A percentile compares a stretch with the other conserved stretches of the same genome.
These are phyloP conservation scores for Homarus gammarus DNA, from an alignment of 2,888 invertebrate species.

Conservation along the genomic window DNA sequence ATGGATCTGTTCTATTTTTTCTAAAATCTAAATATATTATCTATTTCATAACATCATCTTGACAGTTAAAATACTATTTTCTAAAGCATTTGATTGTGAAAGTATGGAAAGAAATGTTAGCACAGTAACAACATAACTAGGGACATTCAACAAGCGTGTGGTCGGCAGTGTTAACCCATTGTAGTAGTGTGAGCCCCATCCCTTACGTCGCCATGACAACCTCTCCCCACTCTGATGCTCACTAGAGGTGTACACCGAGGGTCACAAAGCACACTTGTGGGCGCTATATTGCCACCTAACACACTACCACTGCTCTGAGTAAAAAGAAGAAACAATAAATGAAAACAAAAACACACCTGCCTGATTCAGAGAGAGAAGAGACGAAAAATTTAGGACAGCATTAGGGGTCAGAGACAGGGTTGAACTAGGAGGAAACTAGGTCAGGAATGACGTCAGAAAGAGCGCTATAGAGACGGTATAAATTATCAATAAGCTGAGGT, in stretches of 20 bases:
- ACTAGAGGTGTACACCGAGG: background rate
- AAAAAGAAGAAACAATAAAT: background rate
- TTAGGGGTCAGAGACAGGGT: background rate
- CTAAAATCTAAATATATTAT: background rate
- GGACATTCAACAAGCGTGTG: slow-evolving; percentile 34
- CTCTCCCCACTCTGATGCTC: slow-evolving; percentile 44
- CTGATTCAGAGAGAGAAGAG: background rate
- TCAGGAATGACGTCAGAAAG: background rate
- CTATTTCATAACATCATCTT: background rate
- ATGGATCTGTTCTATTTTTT: background rate
- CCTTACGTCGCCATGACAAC: slow-evolving; percentile 60
- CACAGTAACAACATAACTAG: background rate
- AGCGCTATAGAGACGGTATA: background rate
- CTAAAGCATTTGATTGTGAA: background rate
- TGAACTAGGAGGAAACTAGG: background rate
- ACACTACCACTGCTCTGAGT: background rate
- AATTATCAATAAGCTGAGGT: background rate
- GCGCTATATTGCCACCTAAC: background rate
- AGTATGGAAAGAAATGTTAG: background rate
- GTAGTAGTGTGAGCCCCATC: slow-evolving; percentile 19
- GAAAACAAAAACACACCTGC: background rate
- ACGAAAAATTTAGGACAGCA: background rate
- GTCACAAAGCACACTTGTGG: too few relatives aligned
- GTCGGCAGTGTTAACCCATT: background rate
- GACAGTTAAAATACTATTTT: background rate